Evolutionary conservation across 2,113 vertebrate species (phyloP), one percentile per base, ranked within the genome.

Genomic region (Burhinus bistriatus): DNA sequence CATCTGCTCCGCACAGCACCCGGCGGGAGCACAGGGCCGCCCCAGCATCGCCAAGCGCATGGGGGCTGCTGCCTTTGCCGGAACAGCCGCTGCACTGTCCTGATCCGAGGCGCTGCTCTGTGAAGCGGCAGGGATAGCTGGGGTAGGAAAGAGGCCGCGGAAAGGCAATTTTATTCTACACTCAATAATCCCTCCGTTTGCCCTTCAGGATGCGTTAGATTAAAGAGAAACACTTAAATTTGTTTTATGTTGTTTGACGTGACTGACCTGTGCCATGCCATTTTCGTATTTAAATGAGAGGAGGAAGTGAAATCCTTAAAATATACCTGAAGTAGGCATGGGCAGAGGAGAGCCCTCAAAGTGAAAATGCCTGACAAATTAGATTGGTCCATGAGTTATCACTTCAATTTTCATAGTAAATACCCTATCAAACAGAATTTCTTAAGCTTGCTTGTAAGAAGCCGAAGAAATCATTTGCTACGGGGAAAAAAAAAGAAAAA

Each of bases 221-320:
- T 14, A 9, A 55, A 58, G 2, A 15, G 45, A 27, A 61, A 22
- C 36, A 9, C 8, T 36, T 17, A 1, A 0, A 2, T n/a, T 2
- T 14, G 42, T 4, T 58, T 49, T 5, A 10, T 3, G 29, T 26
- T 78, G 20, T 40, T 38, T 9, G 75, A 42, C 11, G 5, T 1
- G 36, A 52, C 40, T 11, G 52, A 47, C 57, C 45, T 12, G 29
- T 38, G 36, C 34, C 10, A 5, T 32, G 29, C 11, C 52, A 4
- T 9, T 5, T 22, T 15, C 1, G 0, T 38, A 55, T 14, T 38
- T 38, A 62, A 69, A 45, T 42, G 54, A 12, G 29, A 42, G 22
- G 45, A 21, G 36, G 15, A 26, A 54, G 34, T 9, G 15, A 27
- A 76, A 64, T 30, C 76, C 71, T 44, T 22, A 7, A 68, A 86